Evolutionary conservation across 64 coral and sea anemone genomes (phyloP), one percentile per base, ranked within the genome.

Genomic region (Actinia tenebrosa): DNA sequence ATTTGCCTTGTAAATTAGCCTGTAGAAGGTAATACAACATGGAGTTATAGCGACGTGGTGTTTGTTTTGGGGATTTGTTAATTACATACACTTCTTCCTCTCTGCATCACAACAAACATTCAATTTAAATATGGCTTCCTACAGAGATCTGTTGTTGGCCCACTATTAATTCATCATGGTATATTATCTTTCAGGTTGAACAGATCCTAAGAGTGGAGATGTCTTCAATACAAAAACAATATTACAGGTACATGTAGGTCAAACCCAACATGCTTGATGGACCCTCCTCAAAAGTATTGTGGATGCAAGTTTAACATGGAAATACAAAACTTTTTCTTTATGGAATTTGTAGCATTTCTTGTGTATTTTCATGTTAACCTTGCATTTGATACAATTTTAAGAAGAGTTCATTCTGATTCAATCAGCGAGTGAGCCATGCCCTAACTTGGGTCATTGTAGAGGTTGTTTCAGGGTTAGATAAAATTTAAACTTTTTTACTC

Each of bases 121-220:
- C 22, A n/a, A 22, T 66, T 50, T 8, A 50, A 50, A n/a, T 66
- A 19, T 66, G 63, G 63, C 18, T n/a, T 23, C 63, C 63, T n/a
- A 22, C 63, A 22, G 47, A 50, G 47, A 50, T 50, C 47, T 50
- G 47, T 50, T 50, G 5, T 66, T 66, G 63, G 22, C 17, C 22
- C 20, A 80, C 54, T 85, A 16, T 22, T 30, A 27, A n/a, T 16
- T 43, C 3, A 80, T 62, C 42, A 27, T 53, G 25, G 27, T 19
- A 56, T 6, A 26, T 16, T 1, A 43, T 17, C 22, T 61, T 84
- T 45, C 52, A 99, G 97, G 97, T 99, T 17, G 97, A 99, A 84
- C 97, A 99, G 42, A 99, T 99, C 72, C 86, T 99, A 13, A 87
- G 97, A 95, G 97, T 99, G 83, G 97, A 99, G 50, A 99, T 99